Percentiles rank a stretch among this genome's conserved stretches.
phyloP scores from a whole-genome alignment of 2,797 vertebrate genomes.

The Periophthalmus magnuspinnatus region DNA sequence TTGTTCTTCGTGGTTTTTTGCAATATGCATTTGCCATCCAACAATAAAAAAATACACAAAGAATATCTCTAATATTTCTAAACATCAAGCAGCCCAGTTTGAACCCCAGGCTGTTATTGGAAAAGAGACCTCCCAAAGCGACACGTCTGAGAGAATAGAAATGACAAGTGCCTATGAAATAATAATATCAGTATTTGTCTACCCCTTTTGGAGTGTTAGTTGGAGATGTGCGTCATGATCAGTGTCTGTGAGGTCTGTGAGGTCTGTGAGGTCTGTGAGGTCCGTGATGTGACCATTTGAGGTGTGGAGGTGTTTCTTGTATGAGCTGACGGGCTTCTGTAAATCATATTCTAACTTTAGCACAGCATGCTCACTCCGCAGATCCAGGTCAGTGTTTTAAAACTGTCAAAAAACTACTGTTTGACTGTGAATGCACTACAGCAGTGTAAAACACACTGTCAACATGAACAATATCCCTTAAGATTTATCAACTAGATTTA shows the following conservation, averaged over 20 bases:
- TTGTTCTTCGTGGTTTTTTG: too few species aligned
- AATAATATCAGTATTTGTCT: conserved; percentile 22
- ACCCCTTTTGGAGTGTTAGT: conserved; percentile 25
- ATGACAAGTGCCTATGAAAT: too few species aligned
- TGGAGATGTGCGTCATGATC: conserved; percentile 31
- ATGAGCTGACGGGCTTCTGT: neutral
- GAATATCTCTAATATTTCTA: conserved; percentile 1
- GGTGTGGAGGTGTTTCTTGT: neutral
- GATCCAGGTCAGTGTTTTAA: neutral
- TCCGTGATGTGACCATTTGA: too few species aligned
- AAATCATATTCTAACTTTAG: neutral
- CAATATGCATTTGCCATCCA: too few species aligned
- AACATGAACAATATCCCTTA: neutral
- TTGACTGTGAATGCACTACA: neutral
- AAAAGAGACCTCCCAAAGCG: conserved; percentile 11
- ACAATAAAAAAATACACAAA: too few species aligned
- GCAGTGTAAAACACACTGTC: neutral
- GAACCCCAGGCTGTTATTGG: conserved; percentile 15
- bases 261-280: too few species aligned
- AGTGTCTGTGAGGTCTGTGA: too few species aligned
- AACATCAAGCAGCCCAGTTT: conserved; percentile 12
- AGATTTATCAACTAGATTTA: neutral
- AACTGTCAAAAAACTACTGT: neutral
- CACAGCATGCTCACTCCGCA: conserved; percentile 1
- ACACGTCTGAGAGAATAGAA: neutral